Conservation (phyloP, 2,113 vertebrate species). For the Onychorhynchus coronatus region DNA sequence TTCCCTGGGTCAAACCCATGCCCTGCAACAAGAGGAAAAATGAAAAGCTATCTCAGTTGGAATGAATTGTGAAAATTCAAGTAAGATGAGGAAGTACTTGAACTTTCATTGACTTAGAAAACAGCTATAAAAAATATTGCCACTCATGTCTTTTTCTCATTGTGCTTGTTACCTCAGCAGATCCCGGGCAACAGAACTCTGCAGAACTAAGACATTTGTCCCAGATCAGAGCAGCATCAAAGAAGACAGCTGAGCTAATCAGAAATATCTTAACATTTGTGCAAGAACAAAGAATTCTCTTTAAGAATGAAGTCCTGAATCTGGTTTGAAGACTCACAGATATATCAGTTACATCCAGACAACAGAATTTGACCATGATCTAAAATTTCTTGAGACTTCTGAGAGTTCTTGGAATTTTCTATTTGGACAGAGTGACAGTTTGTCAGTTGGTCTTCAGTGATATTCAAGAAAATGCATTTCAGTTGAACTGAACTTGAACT, state of each 20-base stretch:
- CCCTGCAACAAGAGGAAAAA: not conserved
- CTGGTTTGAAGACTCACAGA: not conserved
- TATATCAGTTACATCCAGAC: not conserved
- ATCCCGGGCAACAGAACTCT: not conserved
- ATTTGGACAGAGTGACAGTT: not conserved
- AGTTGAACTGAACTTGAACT: not conserved
- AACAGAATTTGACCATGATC: not conserved
- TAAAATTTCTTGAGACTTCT: not conserved
- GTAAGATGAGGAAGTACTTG: not conserved
- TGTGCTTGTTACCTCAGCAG: not conserved
- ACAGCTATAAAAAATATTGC: not conserved
- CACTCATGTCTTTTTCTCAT: not conserved
- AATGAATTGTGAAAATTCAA: not conserved
- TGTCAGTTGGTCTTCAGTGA: not conserved
- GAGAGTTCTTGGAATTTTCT: not conserved
- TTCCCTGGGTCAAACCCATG: not conserved
- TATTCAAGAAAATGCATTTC: not conserved
- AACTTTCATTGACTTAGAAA: not conserved
- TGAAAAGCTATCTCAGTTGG: not conserved
- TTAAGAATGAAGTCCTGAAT: not conserved
- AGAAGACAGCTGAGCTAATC: not conserved
- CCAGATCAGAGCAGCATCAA: not conserved
- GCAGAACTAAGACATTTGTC: not conserved
- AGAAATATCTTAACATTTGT: not conserved
- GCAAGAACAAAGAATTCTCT: not conserved